A percentile compares a stretch with the other conserved stretches of the same genome.
Evolutionary conservation across 2,797 vertebrate genomes (phyloP).

Genomic region (Chromobotia macracanthus): DNA sequence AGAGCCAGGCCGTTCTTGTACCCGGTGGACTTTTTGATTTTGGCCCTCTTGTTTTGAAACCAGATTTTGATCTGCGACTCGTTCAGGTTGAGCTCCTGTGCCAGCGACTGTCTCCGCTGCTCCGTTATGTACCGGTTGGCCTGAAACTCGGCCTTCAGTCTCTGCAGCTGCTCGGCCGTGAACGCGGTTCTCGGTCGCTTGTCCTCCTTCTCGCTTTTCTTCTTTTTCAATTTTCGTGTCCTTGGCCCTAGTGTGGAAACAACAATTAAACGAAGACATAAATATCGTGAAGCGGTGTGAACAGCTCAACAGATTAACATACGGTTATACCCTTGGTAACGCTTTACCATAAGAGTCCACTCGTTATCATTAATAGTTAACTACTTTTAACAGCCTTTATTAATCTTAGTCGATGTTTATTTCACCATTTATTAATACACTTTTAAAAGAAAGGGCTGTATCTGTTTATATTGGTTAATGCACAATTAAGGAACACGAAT

Average conservation of each 20-base stretch:
- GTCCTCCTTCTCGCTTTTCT: constrained; percentile 95
- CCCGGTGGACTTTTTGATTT: constrained; percentile 95
- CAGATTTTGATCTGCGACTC: constrained; percentile 98
- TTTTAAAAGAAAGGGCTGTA: no score
- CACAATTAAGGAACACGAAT: no score
- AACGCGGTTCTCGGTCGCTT: constrained; percentile 95
- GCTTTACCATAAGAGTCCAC: no score
- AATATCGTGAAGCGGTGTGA: constrained; percentile 65
- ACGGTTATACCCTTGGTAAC: no score
- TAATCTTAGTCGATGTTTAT: no score
- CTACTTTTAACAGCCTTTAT: no score
- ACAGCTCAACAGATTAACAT: not conserved
- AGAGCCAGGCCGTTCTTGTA: constrained; percentile 95
- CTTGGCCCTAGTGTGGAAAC: constrained; percentile 89
- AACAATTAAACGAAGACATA: constrained; percentile 75
- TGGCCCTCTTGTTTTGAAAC: constrained; percentile 98
- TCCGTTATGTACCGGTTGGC: constrained; percentile 97
- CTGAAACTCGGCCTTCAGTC: constrained; percentile 96
- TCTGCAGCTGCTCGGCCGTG: constrained; percentile 96
- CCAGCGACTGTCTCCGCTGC: constrained; percentile 92
- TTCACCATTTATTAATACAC: no score
- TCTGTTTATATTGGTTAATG: no score
- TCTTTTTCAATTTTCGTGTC: constrained; percentile 97
- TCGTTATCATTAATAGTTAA: no score
- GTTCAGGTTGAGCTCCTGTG: constrained; percentile 94